These are phyloP conservation scores for Leucophora obtusa DNA, from an alignment of 2,888 invertebrate genomes.

Conservation along the genomic window DNA sequence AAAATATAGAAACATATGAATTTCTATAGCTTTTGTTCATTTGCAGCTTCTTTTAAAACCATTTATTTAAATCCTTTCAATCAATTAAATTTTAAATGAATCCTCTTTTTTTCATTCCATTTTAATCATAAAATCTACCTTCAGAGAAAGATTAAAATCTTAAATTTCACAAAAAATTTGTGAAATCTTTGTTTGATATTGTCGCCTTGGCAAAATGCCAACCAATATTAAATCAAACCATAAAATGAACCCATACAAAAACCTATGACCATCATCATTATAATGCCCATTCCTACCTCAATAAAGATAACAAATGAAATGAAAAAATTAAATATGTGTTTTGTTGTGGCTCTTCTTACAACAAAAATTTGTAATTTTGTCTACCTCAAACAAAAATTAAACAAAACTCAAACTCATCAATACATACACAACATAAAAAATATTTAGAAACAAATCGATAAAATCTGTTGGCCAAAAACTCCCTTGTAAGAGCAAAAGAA, in stretches of 20 bases:
- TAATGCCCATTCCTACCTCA: constrained; percentile 30
- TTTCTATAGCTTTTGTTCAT: no score
- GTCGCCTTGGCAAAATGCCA: constrained; percentile 51
- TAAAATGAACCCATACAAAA: not conserved
- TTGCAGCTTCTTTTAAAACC: no score
- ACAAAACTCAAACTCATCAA: not conserved
- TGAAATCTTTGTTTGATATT: not conserved
- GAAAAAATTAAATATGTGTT: constrained; percentile 2
- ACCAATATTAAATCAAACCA: constrained; percentile 6
- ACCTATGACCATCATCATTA: not conserved
- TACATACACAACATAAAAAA: no score
- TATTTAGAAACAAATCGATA: constrained; percentile 28
- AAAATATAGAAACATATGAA: no score
- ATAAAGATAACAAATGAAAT: constrained; percentile 11
- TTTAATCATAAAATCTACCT: no score
- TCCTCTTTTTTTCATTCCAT: no score
- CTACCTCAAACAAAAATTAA: not conserved
- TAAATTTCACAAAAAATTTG: not conserved
- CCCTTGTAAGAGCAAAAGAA: not conserved
- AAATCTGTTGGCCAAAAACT: not conserved
- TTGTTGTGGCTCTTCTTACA: constrained; percentile 10
- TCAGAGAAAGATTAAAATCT: no score
- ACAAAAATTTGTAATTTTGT: not conserved
- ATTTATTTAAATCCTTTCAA: no score
- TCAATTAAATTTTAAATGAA: no score